These are phyloP conservation scores for Cotesia congregata DNA, from an alignment of 2,888 invertebrate genomes.

Conservation along the genomic window DNA sequence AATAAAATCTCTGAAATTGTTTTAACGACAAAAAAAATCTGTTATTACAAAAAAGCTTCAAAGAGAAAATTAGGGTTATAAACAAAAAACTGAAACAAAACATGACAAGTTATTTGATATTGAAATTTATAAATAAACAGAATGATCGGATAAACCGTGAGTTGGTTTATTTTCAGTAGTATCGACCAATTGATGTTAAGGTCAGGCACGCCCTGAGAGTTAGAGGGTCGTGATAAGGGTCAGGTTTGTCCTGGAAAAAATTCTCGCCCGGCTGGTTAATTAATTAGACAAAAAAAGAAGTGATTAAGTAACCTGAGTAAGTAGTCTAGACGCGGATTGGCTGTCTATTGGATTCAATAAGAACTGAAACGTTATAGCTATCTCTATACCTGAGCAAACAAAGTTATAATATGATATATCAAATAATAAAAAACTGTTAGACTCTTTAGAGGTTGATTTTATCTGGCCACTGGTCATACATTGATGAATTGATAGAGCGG, in stretches of 20 bases:
- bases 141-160: constrained; percentile 56
- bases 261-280: constrained; percentile 51
- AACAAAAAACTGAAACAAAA: not conserved
- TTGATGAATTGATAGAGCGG: constrained; percentile 4
- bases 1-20: not conserved
- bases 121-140: constrained; percentile 45
- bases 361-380: too few species aligned
- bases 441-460: not conserved
- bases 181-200: constrained; percentile 68
- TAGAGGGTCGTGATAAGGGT: constrained; percentile 48
- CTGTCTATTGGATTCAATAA: too few species aligned
- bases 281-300: not conserved
- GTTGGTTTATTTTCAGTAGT: constrained; percentile 63
- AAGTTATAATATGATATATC: constrained; percentile 4
- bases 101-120: not conserved
- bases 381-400: not conserved
- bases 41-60: not conserved
- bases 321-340: too few species aligned
- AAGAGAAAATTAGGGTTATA: not conserved
- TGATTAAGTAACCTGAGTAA: not conserved
- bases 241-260: constrained; percentile 52
- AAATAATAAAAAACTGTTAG: constrained; percentile 1
- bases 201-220: constrained; percentile 60
- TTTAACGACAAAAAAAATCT: not conserved
- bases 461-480: not conserved